phyloP scores from a whole-genome alignment of 2,888 invertebrate species.

The Mythimna impura region DNA sequence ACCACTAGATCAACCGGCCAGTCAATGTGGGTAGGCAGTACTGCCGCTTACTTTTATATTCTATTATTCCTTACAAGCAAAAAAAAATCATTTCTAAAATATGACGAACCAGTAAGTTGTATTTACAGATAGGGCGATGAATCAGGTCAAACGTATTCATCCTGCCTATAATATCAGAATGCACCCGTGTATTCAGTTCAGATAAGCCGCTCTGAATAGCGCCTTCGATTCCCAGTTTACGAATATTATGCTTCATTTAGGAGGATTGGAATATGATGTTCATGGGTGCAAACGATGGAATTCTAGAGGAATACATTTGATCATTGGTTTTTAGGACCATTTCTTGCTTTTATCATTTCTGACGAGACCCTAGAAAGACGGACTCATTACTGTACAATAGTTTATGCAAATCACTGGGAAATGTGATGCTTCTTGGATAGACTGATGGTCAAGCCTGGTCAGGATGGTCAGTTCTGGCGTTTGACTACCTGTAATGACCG shows the following conservation, averaged over 20 bases:
- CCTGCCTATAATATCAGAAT: not conserved
- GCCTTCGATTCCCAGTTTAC: conserved; percentile 1
- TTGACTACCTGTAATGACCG: too few relatives aligned
- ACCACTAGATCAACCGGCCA: too few relatives aligned
- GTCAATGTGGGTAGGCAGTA: too few relatives aligned
- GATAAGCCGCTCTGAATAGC: conserved; percentile 10
- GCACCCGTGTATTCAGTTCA: conserved; percentile 5
- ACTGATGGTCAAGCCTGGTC: too few relatives aligned
- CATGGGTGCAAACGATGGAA: not conserved
- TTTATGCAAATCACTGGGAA: too few relatives aligned
- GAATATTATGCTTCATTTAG: not conserved
- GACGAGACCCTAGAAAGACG: too few relatives aligned
- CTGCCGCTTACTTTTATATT: not conserved
- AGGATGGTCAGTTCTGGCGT: too few relatives aligned
- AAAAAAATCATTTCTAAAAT: not conserved
- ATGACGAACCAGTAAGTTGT: not conserved
- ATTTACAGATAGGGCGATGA: not conserved
- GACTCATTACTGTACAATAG: too few relatives aligned
- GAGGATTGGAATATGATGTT: not conserved
- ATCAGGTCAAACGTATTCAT: not conserved
- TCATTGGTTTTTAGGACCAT: not conserved
- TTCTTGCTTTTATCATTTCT: too few relatives aligned
- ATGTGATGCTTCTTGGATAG: too few relatives aligned
- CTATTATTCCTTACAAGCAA: not conserved
- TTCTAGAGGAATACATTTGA: not conserved